Evolutionary conservation across 2,888 invertebrate species (phyloP).

Genomic region (Artemia sinica): DNA sequence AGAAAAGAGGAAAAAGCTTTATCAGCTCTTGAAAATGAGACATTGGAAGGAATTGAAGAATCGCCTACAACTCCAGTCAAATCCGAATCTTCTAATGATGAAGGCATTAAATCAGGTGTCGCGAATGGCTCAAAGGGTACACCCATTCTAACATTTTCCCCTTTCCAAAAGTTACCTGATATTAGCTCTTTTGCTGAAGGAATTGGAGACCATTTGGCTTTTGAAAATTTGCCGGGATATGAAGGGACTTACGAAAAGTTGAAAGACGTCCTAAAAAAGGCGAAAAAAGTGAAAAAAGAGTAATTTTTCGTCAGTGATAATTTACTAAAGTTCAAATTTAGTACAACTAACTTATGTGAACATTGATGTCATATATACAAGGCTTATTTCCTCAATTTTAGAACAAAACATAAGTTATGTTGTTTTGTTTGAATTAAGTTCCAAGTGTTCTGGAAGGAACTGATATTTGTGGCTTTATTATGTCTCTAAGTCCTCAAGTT

Average conservation of each 20-base stretch:
- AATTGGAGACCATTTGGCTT: not conserved
- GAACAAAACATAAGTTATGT: too few relatives aligned
- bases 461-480: too few relatives aligned
- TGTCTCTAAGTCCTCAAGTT: too few relatives aligned
- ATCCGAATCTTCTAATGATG: too few relatives aligned
- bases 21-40: not conserved
- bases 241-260: not conserved
- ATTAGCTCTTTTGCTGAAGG: not conserved
- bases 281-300: not conserved
- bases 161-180: not conserved
- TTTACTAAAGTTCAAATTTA: too few relatives aligned
- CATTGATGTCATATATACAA: too few relatives aligned
- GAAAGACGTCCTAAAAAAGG: constrained; percentile 4
- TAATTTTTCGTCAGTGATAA: not conserved
- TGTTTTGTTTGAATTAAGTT: too few relatives aligned
- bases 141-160: not conserved
- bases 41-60: not conserved
- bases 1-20: constrained; percentile 5
- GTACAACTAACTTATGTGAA: too few relatives aligned
- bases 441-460: too few relatives aligned
- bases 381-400: too few relatives aligned
- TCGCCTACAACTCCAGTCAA: not conserved
- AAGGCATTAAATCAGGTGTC: too few relatives aligned
- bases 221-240: not conserved
- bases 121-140: not conserved